Percentiles rank a stretch among this genome's conserved stretches.
Evolutionary conservation across 2,113 vertebrate genomes (phyloP).

Genomic region (Erythrocercus mccallii): DNA sequence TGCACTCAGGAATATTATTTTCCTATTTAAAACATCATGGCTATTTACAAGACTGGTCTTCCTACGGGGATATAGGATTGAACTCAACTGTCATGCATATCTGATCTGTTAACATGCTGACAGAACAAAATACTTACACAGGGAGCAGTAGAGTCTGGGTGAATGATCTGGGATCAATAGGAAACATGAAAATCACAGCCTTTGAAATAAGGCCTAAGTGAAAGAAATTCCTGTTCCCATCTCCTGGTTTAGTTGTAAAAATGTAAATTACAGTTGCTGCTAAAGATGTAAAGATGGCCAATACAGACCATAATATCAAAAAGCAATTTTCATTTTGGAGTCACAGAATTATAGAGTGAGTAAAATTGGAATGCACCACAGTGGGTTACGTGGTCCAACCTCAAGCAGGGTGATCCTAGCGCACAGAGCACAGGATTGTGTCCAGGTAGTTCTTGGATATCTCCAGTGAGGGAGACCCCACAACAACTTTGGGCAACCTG

Average conservation of each 20-base stretch:
- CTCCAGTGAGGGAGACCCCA: neutral
- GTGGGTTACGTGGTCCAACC: neutral
- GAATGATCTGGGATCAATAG: neutral
- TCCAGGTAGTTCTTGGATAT: neutral
- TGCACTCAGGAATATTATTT: neutral
- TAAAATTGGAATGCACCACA: neutral
- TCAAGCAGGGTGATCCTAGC: neutral
- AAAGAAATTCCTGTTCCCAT: neutral
- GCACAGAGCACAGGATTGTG: neutral
- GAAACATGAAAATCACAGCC: neutral
- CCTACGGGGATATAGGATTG: neutral
- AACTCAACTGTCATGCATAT: neutral
- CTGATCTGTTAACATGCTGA: neutral
- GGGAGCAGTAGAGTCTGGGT: neutral
- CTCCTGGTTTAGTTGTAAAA: neutral
- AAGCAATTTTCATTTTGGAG: neutral
- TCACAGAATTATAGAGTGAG: neutral
- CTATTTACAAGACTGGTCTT: neutral
- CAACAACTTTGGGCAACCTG: neutral
- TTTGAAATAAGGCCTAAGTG: neutral
- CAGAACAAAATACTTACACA: neutral
- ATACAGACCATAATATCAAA: neutral
- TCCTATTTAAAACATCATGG: neutral
- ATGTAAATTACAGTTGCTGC: neutral
- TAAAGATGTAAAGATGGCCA: neutral